These are phyloP conservation scores for Cyanistes caeruleus DNA, from an alignment of 2,113 vertebrate genomes.

Conservation along the genomic window DNA sequence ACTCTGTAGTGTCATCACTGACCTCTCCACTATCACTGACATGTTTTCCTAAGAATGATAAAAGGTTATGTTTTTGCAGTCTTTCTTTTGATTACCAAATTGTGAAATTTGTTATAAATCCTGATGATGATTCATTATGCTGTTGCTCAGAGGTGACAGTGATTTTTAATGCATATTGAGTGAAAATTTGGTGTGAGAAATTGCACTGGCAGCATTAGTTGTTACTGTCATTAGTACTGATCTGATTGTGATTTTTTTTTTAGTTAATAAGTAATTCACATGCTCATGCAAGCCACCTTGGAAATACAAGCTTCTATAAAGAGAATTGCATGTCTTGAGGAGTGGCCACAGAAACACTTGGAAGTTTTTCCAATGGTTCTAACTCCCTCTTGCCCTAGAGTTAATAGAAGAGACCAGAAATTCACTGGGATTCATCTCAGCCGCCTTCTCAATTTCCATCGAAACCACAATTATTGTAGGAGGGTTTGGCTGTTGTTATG, in stretches of 20 bases:
- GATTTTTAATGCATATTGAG: background rate
- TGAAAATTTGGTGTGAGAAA: slow-evolving; percentile 42
- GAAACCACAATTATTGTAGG: background rate
- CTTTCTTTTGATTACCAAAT: background rate
- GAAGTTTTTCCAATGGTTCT: background rate
- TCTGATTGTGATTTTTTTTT: background rate
- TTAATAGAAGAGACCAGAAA: background rate
- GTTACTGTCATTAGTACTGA: background rate
- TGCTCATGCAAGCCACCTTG: background rate
- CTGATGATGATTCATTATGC: background rate
- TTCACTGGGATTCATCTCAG: background rate
- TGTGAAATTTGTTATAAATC: background rate
- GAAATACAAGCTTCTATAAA: background rate
- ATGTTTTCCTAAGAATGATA: background rate
- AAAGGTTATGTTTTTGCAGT: background rate
- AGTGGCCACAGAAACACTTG: background rate
- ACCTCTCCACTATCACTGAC: background rate
- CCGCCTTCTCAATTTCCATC: background rate
- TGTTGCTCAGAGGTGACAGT: background rate
- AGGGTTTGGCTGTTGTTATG: background rate
- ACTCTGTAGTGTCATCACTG: background rate
- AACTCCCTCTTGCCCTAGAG: background rate
- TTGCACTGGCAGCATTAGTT: background rate
- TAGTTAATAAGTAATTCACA: background rate
- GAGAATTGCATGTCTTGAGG: background rate